phyloP scores from a whole-genome alignment of 2,888 invertebrate genomes.

The Philopedon plagiatum region DNA sequence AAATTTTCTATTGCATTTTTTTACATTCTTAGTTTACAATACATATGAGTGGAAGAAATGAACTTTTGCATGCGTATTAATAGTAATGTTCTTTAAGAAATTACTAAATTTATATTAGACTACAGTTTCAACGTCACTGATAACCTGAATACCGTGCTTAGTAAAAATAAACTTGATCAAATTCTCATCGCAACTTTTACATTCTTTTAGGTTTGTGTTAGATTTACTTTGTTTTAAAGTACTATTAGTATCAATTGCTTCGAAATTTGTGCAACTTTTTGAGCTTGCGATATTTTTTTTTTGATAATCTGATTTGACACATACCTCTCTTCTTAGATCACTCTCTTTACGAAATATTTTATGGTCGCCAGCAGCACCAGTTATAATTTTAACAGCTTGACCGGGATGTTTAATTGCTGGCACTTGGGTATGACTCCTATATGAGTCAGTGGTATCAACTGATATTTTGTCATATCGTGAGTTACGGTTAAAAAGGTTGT shows the following conservation, averaged over 20 bases:
- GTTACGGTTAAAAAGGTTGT: constrained; percentile 63
- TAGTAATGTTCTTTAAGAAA: no score
- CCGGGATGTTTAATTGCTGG: constrained; percentile 73
- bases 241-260: constrained; percentile 55
- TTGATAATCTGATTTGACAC: constrained; percentile 52
- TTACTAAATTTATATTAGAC: constrained; percentile 67
- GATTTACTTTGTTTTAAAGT: constrained; percentile 53
- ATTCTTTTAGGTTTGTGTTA: constrained; percentile 68
- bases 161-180: constrained; percentile 81
- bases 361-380: constrained; percentile 69
- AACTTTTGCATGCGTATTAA: no score
- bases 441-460: constrained; percentile 61
- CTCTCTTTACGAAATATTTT: constrained; percentile 58
- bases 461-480: constrained; percentile 55
- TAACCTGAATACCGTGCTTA: constrained; percentile 84
- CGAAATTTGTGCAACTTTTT: constrained; percentile 65
- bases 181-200: constrained; percentile 68
- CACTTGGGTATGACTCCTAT: constrained; percentile 57
- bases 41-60: no score
- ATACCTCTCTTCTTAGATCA: constrained; percentile 58
- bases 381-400: constrained; percentile 82
- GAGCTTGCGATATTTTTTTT: constrained; percentile 63
- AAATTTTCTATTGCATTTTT: no score
- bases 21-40: no score
- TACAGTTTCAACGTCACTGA: constrained; percentile 84